Evolutionary conservation across 1,140 invertebrate species (phyloP), one percentile per base, ranked within the genome.

Genomic region (Zaprionus kolodkinae): DNA sequence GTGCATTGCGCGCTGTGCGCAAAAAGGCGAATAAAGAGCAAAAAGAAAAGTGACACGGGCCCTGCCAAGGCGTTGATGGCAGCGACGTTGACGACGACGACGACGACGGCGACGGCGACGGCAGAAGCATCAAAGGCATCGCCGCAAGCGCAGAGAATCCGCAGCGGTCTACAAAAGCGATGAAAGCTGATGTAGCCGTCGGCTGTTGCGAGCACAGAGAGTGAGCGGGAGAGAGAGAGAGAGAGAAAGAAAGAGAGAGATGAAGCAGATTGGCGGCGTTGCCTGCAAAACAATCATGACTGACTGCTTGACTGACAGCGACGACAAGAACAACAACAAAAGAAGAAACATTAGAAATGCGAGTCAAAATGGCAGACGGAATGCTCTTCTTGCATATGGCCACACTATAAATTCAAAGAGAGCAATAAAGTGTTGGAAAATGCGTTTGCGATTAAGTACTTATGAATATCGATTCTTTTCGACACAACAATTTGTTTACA

Each of bases 51-150:
- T 72, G 84, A 69, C 79, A 77, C 52, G 66, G 54, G 61, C 17
- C 48, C 57, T 67, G 83, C 57, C 72, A 70, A 79, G 84, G 83
- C 84, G 83, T 78, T 88, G 79, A 83, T 84, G 75, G 43, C 45
- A 50, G 48, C 36, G 57, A 69, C 64, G 25, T 69, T 62, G 65
- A 70, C 78, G 81, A 54, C 63, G 68, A 6, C 27, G 27, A 30
- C 27, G 27, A 30, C 3, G 27, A 6, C 27, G 27, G 45, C 56
- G 56, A 57, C 71, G 79, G 33, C 50, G 56, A 61, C 71, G 75
- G 40, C 54, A 56, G 52, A 60, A 59, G 68, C 84, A 70, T 87
- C 84, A 87, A 87, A 87, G 85, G 74, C 73, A 63, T 48, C 65
- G 70, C 80, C 80, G 40, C 50, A 45, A 79, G 77, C 80, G 56